Conservation (phyloP, 2,888 invertebrate genomes). For the Melangyna quadrimaculata region DNA sequence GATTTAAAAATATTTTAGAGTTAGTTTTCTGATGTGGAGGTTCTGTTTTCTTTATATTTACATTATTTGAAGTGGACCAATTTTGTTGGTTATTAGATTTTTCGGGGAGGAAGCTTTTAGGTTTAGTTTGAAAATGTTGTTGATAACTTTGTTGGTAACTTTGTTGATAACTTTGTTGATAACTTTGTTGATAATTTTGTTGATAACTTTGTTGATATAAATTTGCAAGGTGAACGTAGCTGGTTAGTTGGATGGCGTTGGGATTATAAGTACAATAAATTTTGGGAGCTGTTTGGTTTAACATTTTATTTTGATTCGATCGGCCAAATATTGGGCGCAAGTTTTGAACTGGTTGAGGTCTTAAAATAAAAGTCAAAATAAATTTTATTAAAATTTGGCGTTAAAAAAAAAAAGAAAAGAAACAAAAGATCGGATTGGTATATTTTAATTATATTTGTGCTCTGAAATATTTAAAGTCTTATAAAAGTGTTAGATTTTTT, state of each 20-base stretch:
- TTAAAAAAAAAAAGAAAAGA: not conserved
- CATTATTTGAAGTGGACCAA: not conserved
- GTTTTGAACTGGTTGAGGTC: not conserved
- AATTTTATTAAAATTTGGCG: not conserved
- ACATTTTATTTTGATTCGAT: not conserved
- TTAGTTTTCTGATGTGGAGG: not conserved
- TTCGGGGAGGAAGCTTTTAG: not conserved
- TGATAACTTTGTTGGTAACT: not conserved
- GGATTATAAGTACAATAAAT: conserved; percentile 9
- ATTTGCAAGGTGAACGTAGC: not conserved
- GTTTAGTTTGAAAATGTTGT: not conserved
- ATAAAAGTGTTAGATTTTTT: no score
- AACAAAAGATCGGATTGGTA: no score
- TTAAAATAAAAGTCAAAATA: not conserved
- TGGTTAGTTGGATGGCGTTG: not conserved
- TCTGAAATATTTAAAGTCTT: no score
- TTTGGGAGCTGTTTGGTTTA: not conserved
- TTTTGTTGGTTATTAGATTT: not conserved
- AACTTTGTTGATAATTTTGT: not conserved
- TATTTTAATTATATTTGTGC: no score
- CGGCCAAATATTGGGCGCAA: not conserved
- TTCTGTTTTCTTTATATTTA: not conserved
- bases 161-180: not conserved
- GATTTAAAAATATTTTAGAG: not conserved
- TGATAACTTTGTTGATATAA: not conserved